phyloP scores from a whole-genome alignment of 2,113 vertebrate genomes.

The Mus musculus region GRCm39 chr8:42885001-42885500 shows the following conservation, averaged over 20 bases:
- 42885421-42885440: neutral
- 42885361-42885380: neutral
- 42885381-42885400: neutral
- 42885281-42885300: neutral
- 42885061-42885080: neutral
- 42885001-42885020: neutral
- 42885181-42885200: neutral
- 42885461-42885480: neutral
- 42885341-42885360: neutral
- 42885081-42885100: neutral
- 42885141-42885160: conserved; percentile 34
- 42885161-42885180: neutral
- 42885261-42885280: neutral
- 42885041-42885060: neutral
- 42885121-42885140: neutral
- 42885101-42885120: neutral
- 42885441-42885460: neutral
- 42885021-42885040: neutral
- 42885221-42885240: neutral
- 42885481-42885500: neutral
- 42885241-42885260: neutral
- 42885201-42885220: neutral
- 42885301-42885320: neutral
- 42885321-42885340: neutral
- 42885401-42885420: neutral